These are phyloP conservation scores for Pristiophorus japonicus DNA, from an alignment of 2,113 vertebrate species.

Conservation along the genomic window DNA sequence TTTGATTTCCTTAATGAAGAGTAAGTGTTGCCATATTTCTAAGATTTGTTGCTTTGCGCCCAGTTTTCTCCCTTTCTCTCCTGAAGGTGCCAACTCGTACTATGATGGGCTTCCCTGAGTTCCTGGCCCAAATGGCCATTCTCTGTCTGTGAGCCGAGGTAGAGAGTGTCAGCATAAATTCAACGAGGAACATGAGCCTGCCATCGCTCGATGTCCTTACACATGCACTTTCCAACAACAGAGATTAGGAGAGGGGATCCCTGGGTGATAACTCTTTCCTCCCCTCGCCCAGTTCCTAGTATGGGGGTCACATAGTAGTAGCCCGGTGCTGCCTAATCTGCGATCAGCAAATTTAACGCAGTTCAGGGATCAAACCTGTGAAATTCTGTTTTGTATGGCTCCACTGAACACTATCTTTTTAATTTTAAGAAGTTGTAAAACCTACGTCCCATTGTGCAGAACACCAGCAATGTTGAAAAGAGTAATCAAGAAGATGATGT, in stretches of 20 bases:
- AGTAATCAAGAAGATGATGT: not conserved
- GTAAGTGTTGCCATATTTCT: slow-evolving; percentile 59
- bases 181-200: not conserved
- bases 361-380: not conserved
- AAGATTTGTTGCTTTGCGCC: not conserved
- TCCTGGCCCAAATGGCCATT: not conserved
- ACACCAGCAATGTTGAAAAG: not conserved
- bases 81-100: not conserved
- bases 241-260: not conserved
- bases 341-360: not conserved
- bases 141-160: not conserved
- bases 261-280: not conserved
- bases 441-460: not conserved
- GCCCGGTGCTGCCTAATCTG: not conserved
- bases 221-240: not conserved
- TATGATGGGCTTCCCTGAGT: not conserved
- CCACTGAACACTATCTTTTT: not conserved
- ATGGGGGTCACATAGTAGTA: not conserved
- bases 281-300: not conserved
- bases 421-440: not conserved
- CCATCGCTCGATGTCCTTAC: not conserved
- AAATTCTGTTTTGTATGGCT: not conserved
- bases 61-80: not conserved
- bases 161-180: not conserved
- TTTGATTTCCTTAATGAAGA: slow-evolving; percentile 98